Conservation (phyloP, 1,140 invertebrate species). For the Mactra quadrangularis region DNA sequence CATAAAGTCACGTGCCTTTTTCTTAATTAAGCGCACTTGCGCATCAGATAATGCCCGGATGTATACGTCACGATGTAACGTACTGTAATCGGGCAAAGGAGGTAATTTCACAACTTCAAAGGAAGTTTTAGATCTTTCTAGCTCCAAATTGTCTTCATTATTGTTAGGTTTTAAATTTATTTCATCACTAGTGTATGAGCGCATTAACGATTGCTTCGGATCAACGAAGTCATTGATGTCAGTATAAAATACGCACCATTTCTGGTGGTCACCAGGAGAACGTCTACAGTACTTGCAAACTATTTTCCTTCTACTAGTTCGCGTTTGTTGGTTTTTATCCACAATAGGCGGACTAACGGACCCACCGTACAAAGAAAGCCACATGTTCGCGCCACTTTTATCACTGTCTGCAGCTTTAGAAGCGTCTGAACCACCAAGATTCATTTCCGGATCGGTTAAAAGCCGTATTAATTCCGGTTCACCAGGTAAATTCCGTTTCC, state of each 20-base stretch:
- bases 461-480: conserved; percentile 37
- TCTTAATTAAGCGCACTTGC: conserved; percentile 23
- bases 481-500: conserved; percentile 15
- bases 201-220: background rate
- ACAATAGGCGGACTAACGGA: conserved; percentile 10
- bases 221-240: background rate
- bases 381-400: background rate
- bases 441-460: conserved; percentile 31
- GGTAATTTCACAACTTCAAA: background rate
- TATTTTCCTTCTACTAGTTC: conserved; percentile 18
- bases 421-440: background rate
- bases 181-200: conserved; percentile 21
- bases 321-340: conserved; percentile 18
- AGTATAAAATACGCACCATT: conserved; percentile 47
- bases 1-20: conserved; percentile 11
- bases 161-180: background rate
- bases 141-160: background rate
- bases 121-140: conserved; percentile 31
- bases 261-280: conserved; percentile 48
- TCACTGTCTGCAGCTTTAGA: background rate
- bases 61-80: conserved; percentile 49
- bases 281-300: conserved; percentile 39
- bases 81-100: conserved; percentile 28
- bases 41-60: conserved; percentile 41
- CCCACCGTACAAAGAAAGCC: conserved; percentile 20